A percentile compares a stretch with the other conserved stretches of the same genome.
phyloP scores from a whole-genome alignment of 2,888 invertebrate species.

The Aspidiotus destructor region DNA sequence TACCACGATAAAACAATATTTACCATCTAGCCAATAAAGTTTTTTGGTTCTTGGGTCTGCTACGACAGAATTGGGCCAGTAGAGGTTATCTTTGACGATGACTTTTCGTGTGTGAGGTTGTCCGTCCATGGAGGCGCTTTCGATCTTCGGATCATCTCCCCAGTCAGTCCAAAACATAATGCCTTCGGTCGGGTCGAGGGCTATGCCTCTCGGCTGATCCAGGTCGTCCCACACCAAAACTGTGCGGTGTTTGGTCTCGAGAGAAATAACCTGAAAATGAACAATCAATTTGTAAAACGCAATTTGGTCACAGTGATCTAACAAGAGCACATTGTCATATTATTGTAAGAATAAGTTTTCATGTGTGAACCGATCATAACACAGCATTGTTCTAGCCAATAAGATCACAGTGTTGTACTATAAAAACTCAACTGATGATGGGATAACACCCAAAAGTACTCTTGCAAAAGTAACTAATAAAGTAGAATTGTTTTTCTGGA shows the following conservation, averaged over 20 bases:
- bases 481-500: no score
- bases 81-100: conserved; percentile 72
- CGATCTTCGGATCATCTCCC: conserved; percentile 88
- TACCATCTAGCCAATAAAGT: conserved; percentile 88
- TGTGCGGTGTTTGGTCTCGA: conserved; percentile 65
- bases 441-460: no score
- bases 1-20: conserved; percentile 63
- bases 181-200: conserved; percentile 65
- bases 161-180: conserved; percentile 89
- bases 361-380: no score
- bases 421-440: no score
- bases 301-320: no score
- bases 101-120: conserved; percentile 62
- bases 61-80: conserved; percentile 91
- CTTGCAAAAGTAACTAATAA: no score
- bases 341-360: no score
- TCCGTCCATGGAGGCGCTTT: conserved; percentile 82
- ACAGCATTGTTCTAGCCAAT: no score
- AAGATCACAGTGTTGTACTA: no score
- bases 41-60: conserved; percentile 58
- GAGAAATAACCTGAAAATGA: conserved; percentile 63
- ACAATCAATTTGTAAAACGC: no score
- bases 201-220: conserved; percentile 78
- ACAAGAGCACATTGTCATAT: no score
- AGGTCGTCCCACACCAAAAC: conserved; percentile 85